Evolutionary conservation across 2,797 vertebrate genomes (phyloP).

Genomic region (Pangasius sanitwongsei): DNA sequence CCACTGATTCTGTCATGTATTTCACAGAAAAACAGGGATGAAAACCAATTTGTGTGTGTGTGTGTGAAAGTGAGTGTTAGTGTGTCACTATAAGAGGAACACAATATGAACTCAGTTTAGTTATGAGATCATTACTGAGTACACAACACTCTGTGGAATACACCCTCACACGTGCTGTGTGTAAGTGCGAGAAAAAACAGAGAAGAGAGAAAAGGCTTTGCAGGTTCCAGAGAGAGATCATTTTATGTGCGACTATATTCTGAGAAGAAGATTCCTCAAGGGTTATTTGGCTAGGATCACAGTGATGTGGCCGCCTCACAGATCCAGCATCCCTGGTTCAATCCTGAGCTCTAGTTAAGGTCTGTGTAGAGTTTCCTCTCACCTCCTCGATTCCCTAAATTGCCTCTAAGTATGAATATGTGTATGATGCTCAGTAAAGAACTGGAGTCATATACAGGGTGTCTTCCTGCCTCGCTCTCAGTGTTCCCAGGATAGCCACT

Average conservation of each 20-base stretch:
- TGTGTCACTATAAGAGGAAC: not conserved
- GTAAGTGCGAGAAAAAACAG: not conserved
- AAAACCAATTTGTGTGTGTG: not conserved
- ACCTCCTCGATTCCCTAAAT: not conserved
- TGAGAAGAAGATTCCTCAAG: not conserved
- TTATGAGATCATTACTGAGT: not conserved
- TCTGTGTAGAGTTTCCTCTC: slow-evolving; percentile 1
- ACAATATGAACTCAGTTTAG: slow-evolving; percentile 10
- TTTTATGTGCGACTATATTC: not conserved
- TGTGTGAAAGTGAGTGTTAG: not conserved
- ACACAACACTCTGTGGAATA: not conserved
- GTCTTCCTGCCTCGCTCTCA: not conserved
- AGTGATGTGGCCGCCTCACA: not conserved
- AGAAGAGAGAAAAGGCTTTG: not conserved
- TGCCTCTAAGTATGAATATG: not conserved
- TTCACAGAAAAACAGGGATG: not conserved
- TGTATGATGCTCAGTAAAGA: not conserved
- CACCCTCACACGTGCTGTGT: not conserved
- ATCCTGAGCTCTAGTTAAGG: not conserved
- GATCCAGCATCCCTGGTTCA: not conserved
- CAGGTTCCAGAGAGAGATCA: not conserved
- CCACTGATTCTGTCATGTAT: not conserved
- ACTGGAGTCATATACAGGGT: not conserved
- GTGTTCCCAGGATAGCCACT: not conserved
- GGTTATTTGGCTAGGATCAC: not conserved